Evolutionary conservation across 2,797 vertebrate genomes (phyloP), one percentile per base, ranked within the genome.

Genomic region (Chelmon rostratus): DNA sequence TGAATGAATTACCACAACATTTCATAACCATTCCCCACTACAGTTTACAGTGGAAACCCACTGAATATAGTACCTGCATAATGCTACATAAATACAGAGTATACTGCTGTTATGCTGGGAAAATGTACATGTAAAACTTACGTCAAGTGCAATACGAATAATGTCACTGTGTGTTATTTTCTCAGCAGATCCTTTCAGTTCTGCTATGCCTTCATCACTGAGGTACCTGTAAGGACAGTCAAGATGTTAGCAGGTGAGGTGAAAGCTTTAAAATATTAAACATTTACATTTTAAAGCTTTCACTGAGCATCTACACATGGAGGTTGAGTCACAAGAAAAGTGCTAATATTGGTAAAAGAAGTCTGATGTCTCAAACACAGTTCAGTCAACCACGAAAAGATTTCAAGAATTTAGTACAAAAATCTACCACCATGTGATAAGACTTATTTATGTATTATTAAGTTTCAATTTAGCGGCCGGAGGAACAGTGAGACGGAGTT

Each of bases 201-300:
- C 96, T 86, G 97, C 96, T 87, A 98, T 96, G 87, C 97, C 97
- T 95, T 98, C 97, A 88, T 98, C 97, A 83, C 96, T 98, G 92
- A 99, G 97, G 94, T 96, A 97, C 98, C 98, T 99, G 88, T 5
- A 23, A 68, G 10, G 16, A 68, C 31, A 77, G 28, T 65, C 56
- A 79, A 19, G 21, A 61, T 67, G 33, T 19, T 5, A 33, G 10
- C 1, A 23, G 4, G 1, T n/a, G 16, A 46, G 6, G 25, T 9
- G 8, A 11, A 57, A 47, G 21, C 2, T 12, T 9, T 3, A 18
- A 4, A 12, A 33, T 10, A 28, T 6, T 19, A 31, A 28, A 23
- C 8, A 7, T 53, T 58, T 16, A 23, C 56, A 54, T 5, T 18
- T 33, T 38, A 5, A 8, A 18, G 3, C 13, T 44, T 47, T 0